Evolutionary conservation across 2,113 vertebrate genomes (phyloP), one percentile per base, ranked within the genome.

Genomic region (Zeus faber): DNA sequence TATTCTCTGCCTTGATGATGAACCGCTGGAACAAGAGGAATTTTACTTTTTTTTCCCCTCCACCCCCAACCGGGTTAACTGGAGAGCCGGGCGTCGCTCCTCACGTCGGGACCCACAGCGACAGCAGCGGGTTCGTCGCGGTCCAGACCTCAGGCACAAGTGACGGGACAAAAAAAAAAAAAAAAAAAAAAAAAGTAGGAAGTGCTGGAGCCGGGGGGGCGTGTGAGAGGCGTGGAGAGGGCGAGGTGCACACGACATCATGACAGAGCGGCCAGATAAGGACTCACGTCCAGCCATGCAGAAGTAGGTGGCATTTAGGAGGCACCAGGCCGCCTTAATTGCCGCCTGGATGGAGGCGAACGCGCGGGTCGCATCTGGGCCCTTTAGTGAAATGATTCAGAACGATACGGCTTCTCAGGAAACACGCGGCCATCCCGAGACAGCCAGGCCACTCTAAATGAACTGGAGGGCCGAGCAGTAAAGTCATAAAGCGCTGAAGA

Each of bases 301-400:
- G 72, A 81, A 85, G 51, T 29, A 62, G 54, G 74, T 72, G 65
- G 65, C 77, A 72, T 85, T 88, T 85, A 85, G 67, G 60, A 26
- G 70, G 73, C 68, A 65, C 60, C 60, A 66, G 54, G 33, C 55
- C 9, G 65, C 63, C 65, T 65, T 87, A 84, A 84, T 85, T 74
- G 74, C 74, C 68, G 51, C 74, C 69, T 69, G 49, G 51, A 60
- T 10, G 54, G 10, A 62, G 46, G 61, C 54, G 58, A 52, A 63
- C 73, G 76, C 73, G 70, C 74, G 80, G 64, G 76, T 72, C 73
- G 72, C 84, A 79, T 83, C 79, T 80, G 74, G 65, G 49, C 62
- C 57, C 69, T 82, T 83, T 86, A 83, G 87, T 89, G 87, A 87
- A 91, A 90, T 91, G 88, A 84, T 87, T 86, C 85, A 87, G 90